Base-by-base conservation (phyloP, 2,113 vertebrate genomes). In the Rhinolophus sinicus region DNA sequence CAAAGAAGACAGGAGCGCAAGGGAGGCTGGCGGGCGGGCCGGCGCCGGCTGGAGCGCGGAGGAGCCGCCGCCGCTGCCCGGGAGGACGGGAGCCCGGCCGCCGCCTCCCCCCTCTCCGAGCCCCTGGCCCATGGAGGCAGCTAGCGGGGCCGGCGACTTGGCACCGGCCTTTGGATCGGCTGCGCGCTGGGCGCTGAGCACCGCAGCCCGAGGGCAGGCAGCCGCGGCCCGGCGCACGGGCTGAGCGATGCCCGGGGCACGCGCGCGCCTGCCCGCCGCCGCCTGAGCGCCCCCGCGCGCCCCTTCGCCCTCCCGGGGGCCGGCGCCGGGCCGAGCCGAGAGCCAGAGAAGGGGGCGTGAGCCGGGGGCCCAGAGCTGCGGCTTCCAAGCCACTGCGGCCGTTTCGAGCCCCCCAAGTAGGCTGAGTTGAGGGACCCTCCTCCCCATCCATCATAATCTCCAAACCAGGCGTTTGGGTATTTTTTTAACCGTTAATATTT, bases 1-100 rank as follows among this genome's bases (percentile, higher is more conserved):
- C 99, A 99, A 99, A 99, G 99, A 99, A 99, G 99, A 99, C 99
- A 99, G 97, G 95, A 97, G 97, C 97, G 97, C 97, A 99, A 99
- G 99, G 99, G 99, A 99, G 99, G 99, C 99, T 99, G 99, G 99
- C 99, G 99, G 98, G 98, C 98, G 98, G 97, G 97, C 98, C 98
- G 98, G 99, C 98, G 98, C 98, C 98, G 97, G 98, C 98, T 98
- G 98, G 98, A 98, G 97, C 98, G 98, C 97, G 98, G 98, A 98
- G 98, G 98, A 98, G 98, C 97, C 95, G 96, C 97, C 96, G 97
- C 97, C 93, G 97, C 98, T 94, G 94, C 97, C 98, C 97, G 98
- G 97, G 98, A 98, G 98, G 98, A 98, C 98, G 80, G 97, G 99
- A 99, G 98, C 98, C 98, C 98, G 98, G 98, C 99, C 98, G 98